These are phyloP conservation scores for Anagrus nilaparvatae DNA, from an alignment of 1,140 invertebrate genomes.

Conservation along the genomic window DNA sequence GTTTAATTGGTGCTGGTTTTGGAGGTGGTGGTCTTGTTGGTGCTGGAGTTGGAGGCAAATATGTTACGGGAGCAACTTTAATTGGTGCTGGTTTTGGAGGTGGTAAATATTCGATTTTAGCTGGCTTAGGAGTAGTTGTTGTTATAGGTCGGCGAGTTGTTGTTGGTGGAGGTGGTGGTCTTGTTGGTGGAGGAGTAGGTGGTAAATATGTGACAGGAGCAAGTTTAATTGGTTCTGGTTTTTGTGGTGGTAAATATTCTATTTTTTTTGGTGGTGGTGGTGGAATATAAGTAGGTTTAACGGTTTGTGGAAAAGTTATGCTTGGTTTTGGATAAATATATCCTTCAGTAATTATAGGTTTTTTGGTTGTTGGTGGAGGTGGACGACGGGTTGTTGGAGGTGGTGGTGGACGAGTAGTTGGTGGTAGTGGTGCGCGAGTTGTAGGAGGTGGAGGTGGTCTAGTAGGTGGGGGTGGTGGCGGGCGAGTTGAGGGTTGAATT, in stretches of 20 bases:
- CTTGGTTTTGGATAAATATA: conserved; percentile 15
- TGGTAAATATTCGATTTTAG: neutral
- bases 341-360: conserved; percentile 6
- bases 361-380: conserved; percentile 11
- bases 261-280: conserved; percentile 10
- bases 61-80: neutral
- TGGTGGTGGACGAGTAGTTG: conserved; percentile 6
- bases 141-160: conserved; percentile 12
- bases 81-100: neutral
- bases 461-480: conserved; percentile 4
- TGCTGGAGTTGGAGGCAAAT: conserved; percentile 1
- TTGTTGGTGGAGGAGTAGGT: conserved; percentile 8
- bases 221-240: conserved; percentile 6
- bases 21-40: neutral
- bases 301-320: conserved; percentile 5
- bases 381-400: conserved; percentile 5
- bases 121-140: neutral
- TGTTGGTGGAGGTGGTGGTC: conserved; percentile 11
- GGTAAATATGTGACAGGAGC: conserved; percentile 1
- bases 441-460: conserved; percentile 4
- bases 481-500: neutral
- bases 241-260: conserved; percentile 3
- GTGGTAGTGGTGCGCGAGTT: conserved; percentile 1
- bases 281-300: conserved; percentile 6
- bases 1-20: neutral